Evolutionary conservation across 2,113 vertebrate genomes (phyloP).

Genomic region (Protobothrops mucrosquamatus): DNA sequence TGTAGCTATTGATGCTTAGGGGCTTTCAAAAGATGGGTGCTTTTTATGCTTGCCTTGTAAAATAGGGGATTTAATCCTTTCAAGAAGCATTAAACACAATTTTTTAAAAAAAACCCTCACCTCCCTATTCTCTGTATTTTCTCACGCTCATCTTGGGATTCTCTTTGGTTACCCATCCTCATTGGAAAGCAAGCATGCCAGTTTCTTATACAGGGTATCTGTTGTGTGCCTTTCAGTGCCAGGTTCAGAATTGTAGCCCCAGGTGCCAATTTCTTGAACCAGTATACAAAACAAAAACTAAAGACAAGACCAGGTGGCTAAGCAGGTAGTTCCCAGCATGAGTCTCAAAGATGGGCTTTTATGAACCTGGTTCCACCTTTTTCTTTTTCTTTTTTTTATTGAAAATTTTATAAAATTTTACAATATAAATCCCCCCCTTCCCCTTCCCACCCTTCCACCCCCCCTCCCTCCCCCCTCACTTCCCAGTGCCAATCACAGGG

Average conservation of each 20-base stretch:
- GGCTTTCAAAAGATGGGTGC: slow-evolving; percentile 34
- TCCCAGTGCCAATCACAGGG: too few species aligned
- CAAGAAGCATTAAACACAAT: neutral
- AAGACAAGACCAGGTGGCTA: slow-evolving; percentile 54
- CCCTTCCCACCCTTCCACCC: too few species aligned
- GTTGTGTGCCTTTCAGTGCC: slow-evolving; percentile 79
- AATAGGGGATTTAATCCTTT: slow-evolving; percentile 1
- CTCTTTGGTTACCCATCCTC: slow-evolving; percentile 49
- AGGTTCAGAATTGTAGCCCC: slow-evolving; percentile 67
- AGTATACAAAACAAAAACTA: slow-evolving; percentile 53
- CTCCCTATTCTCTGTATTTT: slow-evolving; percentile 6
- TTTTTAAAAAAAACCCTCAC: neutral
- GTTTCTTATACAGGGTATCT: slow-evolving; percentile 75
- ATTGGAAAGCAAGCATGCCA: slow-evolving; percentile 61
- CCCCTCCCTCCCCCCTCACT: too few species aligned
- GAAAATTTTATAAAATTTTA: too few species aligned
- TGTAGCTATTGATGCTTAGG: slow-evolving; percentile 53
- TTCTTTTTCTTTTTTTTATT: slow-evolving; percentile 15
- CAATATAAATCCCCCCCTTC: too few species aligned
- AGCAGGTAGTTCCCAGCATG: slow-evolving; percentile 51
- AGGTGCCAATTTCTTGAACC: slow-evolving; percentile 71
- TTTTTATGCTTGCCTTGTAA: slow-evolving; percentile 9
- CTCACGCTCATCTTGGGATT: slow-evolving; percentile 44
- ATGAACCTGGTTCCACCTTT: slow-evolving; percentile 41
- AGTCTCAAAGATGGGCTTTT: slow-evolving; percentile 44